phyloP scores from a whole-genome alignment of 2,888 invertebrate species.

The Acronicta aceris region DNA sequence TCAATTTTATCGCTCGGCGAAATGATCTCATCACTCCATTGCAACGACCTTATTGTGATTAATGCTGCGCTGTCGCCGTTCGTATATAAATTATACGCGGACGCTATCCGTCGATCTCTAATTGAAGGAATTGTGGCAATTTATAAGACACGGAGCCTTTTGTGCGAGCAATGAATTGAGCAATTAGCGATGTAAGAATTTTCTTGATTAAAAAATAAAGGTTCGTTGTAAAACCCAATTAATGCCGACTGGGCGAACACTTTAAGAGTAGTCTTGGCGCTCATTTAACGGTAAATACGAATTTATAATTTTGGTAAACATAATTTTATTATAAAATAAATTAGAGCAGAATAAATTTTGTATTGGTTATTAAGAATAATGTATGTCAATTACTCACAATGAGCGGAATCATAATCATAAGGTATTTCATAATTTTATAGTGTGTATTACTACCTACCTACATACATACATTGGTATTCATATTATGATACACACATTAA shows the following conservation, averaged over 20 bases:
- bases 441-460: too few relatives aligned
- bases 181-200: slow-evolving; percentile 72
- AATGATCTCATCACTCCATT: slow-evolving; percentile 74
- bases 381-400: too few relatives aligned
- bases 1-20: slow-evolving; percentile 55
- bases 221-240: slow-evolving; percentile 59
- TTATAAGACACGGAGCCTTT: slow-evolving; percentile 65
- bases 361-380: too few relatives aligned
- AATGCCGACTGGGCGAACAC: slow-evolving; percentile 37
- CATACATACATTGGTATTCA: too few relatives aligned
- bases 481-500: too few relatives aligned
- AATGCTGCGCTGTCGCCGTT: slow-evolving; percentile 69
- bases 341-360: too few relatives aligned
- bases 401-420: too few relatives aligned
- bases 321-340: slow-evolving; percentile 8
- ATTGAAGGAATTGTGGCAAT: slow-evolving; percentile 83
- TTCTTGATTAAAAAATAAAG: slow-evolving; percentile 71
- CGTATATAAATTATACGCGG: slow-evolving; percentile 64
- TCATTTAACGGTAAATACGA: slow-evolving; percentile 9
- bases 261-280: slow-evolving; percentile 14
- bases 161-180: slow-evolving; percentile 75
- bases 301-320: slow-evolving; percentile 24
- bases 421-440: too few relatives aligned
- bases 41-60: slow-evolving; percentile 74
- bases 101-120: slow-evolving; percentile 81